Conservation (phyloP, 1,140 invertebrate genomes). For the Drosophila setifemur region DNA sequence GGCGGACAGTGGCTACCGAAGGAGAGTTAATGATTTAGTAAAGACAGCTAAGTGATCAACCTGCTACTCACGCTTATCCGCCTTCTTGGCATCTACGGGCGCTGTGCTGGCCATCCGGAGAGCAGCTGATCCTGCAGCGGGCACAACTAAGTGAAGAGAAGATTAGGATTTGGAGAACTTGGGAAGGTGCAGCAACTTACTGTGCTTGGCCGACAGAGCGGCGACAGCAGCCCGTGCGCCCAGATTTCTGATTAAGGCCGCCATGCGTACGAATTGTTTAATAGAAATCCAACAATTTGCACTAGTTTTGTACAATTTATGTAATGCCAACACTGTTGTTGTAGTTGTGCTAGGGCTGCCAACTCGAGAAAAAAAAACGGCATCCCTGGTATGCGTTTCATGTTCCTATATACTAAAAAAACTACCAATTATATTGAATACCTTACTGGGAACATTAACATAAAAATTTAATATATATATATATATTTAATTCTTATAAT, state of each 20-base stretch:
- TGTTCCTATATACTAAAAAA: not conserved
- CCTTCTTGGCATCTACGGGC: slow-evolving; percentile 46
- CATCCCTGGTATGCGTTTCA: not conserved
- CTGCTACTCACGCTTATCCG: slow-evolving; percentile 64
- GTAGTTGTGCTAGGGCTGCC: slow-evolving; percentile 36
- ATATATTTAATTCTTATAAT: too few species aligned
- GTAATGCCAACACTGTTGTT: slow-evolving; percentile 71
- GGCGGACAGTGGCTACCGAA: slow-evolving; percentile 78
- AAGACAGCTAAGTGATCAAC: not conserved
- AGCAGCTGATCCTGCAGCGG: slow-evolving; percentile 47
- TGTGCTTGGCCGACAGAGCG: slow-evolving; percentile 56
- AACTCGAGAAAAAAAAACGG: not conserved
- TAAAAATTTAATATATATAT: too few species aligned
- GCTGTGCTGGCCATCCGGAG: slow-evolving; percentile 60
- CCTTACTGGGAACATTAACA: too few species aligned
- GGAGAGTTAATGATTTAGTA: not conserved
- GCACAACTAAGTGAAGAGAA: slow-evolving; percentile 23
- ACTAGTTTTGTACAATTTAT: slow-evolving; percentile 68
- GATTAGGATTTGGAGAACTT: not conserved
- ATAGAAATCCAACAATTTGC: slow-evolving; percentile 50
- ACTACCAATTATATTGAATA: too few species aligned
- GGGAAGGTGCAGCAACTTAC: slow-evolving; percentile 25
- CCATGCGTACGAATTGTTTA: slow-evolving; percentile 58
- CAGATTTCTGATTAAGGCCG: slow-evolving; percentile 72
- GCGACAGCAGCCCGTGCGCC: slow-evolving; percentile 58